Conservation (phyloP, 2,888 invertebrate genomes). For the Tricholauxania praeusta region DNA sequence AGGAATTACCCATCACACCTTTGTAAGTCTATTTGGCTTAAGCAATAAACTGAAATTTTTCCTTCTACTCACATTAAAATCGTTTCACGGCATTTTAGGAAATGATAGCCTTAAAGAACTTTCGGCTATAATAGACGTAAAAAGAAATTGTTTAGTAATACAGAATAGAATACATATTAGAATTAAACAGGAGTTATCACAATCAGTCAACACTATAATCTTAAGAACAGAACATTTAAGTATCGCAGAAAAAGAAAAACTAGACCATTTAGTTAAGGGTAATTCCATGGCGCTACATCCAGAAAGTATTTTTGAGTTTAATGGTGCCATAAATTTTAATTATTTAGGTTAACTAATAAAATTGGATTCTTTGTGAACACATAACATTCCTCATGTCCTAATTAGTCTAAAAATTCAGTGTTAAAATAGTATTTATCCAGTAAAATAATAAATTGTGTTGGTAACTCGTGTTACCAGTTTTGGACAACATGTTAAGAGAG, state of each 20-base stretch:
- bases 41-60: constrained; percentile 19
- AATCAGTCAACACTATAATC: constrained; percentile 12
- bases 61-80: constrained; percentile 21
- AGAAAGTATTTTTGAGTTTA: too few relatives aligned
- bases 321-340: too few relatives aligned
- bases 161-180: constrained; percentile 4
- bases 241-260: background rate
- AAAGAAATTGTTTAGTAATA: constrained; percentile 1
- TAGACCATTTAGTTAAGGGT: background rate
- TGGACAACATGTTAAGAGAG: too few relatives aligned
- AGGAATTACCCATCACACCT: constrained; percentile 20
- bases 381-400: too few relatives aligned
- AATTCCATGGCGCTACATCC: too few relatives aligned
- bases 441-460: too few relatives aligned
- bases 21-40: constrained; percentile 6
- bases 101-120: constrained; percentile 28
- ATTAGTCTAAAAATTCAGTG: too few relatives aligned
- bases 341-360: too few relatives aligned
- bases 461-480: too few relatives aligned
- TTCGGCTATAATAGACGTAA: constrained; percentile 13
- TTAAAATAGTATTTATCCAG: too few relatives aligned
- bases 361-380: too few relatives aligned
- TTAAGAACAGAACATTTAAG: background rate
- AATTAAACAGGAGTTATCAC: background rate
- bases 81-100: constrained; percentile 24